Base-by-base conservation (phyloP, 30 jellyfish, hydroid and myxozoan species). In the Chrysaora quinquecirrha region DNA sequence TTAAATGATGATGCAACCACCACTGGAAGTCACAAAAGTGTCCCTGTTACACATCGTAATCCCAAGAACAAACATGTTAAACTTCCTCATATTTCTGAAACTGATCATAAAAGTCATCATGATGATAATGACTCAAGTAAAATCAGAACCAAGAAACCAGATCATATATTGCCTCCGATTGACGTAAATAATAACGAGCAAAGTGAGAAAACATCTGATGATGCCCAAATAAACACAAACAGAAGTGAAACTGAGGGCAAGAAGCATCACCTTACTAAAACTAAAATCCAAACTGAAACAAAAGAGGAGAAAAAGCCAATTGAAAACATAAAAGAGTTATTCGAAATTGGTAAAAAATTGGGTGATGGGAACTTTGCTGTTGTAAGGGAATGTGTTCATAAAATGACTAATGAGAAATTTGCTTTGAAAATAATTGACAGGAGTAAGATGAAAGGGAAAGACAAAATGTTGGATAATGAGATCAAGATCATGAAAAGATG, bases 331-430 rank as follows among this genome's bases (percentile, higher is more conserved):
- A 46, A 79, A 34, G 89, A 82, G 9, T 20, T 63, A 24, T 94
- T 81, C 61, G 97, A 87, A 23, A 68, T 94, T 83, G 97, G 99
- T 1, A 77, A 52, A 56, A 76, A 80, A 34, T 52, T 94, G 23
- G 99, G 99, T 9, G 99, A 94, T 82, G 99, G 99, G 14, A 94
- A 94, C 69, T 94, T 94, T 78, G 99, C 99, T 23, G 95, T 94
- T 78, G 99, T 94, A 7, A 64, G 96, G 33, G 95, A 94, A 67
- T 90, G 89, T 32, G 54, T 73, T 70, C 96, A 94, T 25, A 87
- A 83, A 70, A 31, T 62, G 56, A 87, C 96, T 1, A 43, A 73
- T 28, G 86, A 82, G 65, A 74, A 66, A 52, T 94, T 29, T 83
- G 99, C 99, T 10, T 27, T 94, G 82, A 94, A 94, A 50, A 87